Conservation (phyloP, 2,888 invertebrate species). For the Ectemnius lituratus region DNA sequence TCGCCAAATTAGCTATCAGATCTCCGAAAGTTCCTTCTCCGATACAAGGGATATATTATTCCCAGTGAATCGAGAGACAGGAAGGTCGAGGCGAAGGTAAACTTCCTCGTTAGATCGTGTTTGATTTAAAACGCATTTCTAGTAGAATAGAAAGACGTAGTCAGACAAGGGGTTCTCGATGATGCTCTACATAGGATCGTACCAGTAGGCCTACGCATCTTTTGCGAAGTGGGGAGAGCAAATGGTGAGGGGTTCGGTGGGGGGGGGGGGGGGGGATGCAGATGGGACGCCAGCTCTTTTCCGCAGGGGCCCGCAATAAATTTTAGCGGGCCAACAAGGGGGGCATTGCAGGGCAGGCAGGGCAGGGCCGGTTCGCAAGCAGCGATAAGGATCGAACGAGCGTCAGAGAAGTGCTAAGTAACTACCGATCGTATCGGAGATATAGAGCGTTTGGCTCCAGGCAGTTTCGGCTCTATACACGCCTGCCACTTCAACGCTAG, state of each 20-base stretch:
- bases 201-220: too few relatives aligned
- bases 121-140: too few relatives aligned
- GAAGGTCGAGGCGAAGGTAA: too few relatives aligned
- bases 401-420: constrained; percentile 76
- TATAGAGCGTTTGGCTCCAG: constrained; percentile 51
- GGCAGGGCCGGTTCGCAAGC: constrained; percentile 56
- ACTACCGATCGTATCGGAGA: constrained; percentile 74
- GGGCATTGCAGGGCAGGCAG: neutral
- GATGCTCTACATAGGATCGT: too few relatives aligned
- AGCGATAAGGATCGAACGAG: constrained; percentile 72
- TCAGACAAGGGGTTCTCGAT: too few relatives aligned
- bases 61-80: too few relatives aligned
- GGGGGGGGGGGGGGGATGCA: constrained; percentile 40
- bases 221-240: too few relatives aligned
- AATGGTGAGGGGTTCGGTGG: neutral
- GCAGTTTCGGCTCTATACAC: constrained; percentile 13
- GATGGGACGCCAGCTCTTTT: constrained; percentile 62
- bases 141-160: too few relatives aligned
- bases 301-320: constrained; percentile 70
- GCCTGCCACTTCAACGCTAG: neutral
- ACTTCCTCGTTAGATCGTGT: too few relatives aligned
- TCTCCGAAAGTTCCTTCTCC: neutral
- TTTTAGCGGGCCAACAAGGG: constrained; percentile 72
- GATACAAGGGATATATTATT: too few relatives aligned
- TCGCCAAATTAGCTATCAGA: neutral